Evolutionary conservation across 2,113 vertebrate species (phyloP).

Genomic region (Ameiurus melas): DNA sequence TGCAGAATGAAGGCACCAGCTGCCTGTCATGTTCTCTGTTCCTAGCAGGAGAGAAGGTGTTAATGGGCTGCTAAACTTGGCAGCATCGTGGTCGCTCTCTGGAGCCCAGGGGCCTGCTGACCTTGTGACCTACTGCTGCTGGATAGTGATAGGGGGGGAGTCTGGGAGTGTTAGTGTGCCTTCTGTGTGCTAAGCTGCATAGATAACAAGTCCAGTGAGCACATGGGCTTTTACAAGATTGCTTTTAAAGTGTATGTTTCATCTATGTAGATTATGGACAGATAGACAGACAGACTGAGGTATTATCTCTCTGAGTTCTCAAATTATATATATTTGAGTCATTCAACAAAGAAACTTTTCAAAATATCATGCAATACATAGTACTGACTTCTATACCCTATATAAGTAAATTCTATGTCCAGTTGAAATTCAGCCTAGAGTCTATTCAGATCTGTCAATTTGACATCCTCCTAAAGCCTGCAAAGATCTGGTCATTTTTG

Average conservation of each 20-base stretch:
- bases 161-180: slow-evolving; percentile 47
- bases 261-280: background rate
- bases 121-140: slow-evolving; percentile 66
- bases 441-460: background rate
- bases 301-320: background rate
- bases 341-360: background rate
- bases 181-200: slow-evolving; percentile 39
- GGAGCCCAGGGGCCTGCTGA: slow-evolving; percentile 55
- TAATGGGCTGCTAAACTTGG: slow-evolving; percentile 73
- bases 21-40: slow-evolving; percentile 47
- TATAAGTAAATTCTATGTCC: background rate
- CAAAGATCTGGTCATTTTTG: background rate
- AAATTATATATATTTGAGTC: background rate
- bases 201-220: slow-evolving; percentile 23
- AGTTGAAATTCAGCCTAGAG: background rate
- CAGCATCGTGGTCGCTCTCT: slow-evolving; percentile 38
- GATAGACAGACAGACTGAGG: background rate
- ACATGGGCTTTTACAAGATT: slow-evolving; percentile 9
- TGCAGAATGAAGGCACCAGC: slow-evolving; percentile 35
- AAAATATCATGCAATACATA: background rate
- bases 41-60: slow-evolving; percentile 58
- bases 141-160: slow-evolving; percentile 53
- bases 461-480: background rate
- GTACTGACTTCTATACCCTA: background rate
- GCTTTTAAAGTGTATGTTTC: slow-evolving; percentile 11